These are phyloP conservation scores for Pachypanchax playfairii DNA, from an alignment of 2,113 vertebrate species.

Conservation along the genomic window DNA sequence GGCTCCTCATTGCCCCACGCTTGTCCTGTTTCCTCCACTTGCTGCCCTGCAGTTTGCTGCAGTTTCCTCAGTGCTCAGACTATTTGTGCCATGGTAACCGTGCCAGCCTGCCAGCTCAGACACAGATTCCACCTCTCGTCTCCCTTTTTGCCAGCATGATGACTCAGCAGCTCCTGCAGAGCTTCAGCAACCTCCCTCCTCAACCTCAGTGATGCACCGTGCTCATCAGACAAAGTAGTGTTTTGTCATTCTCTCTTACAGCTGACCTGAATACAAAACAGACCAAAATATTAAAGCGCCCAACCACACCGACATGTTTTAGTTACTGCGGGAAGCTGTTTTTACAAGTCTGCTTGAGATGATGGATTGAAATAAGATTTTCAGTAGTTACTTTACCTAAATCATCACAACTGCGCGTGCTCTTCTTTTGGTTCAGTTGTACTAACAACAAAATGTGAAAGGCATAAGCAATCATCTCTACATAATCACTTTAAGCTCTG, in stretches of 20 bases:
- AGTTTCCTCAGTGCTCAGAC: constrained; percentile 58
- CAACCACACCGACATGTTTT: constrained; percentile 16
- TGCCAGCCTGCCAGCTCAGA: constrained; percentile 78
- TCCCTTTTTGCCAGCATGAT: constrained; percentile 71
- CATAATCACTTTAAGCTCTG: constrained; percentile 51
- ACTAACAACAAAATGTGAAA: constrained; percentile 38
- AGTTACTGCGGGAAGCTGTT: constrained; percentile 16
- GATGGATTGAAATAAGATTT: not conserved
- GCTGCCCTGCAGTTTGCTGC: constrained; percentile 58
- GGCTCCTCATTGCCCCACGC: constrained; percentile 53
- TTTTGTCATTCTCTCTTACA: constrained; percentile 65
- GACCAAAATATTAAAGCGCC: constrained; percentile 44
- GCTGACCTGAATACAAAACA: constrained; percentile 65
- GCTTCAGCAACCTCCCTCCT: constrained; percentile 63
- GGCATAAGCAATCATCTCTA: constrained; percentile 51
- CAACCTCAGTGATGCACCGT: constrained; percentile 56
- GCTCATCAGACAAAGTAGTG: constrained; percentile 68
- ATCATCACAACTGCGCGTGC: constrained; percentile 5
- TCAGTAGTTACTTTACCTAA: too few relatives aligned
- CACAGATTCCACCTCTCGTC: constrained; percentile 74
- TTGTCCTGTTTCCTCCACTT: constrained; percentile 39
- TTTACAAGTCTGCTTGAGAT: constrained; percentile 15
- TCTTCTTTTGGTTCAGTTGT: constrained; percentile 26
- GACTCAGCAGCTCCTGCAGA: constrained; percentile 78
- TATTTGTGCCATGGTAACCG: constrained; percentile 76